These are phyloP conservation scores for Pseudochirops cupreus DNA, from an alignment of 2,797 vertebrate species.

Conservation along the genomic window DNA sequence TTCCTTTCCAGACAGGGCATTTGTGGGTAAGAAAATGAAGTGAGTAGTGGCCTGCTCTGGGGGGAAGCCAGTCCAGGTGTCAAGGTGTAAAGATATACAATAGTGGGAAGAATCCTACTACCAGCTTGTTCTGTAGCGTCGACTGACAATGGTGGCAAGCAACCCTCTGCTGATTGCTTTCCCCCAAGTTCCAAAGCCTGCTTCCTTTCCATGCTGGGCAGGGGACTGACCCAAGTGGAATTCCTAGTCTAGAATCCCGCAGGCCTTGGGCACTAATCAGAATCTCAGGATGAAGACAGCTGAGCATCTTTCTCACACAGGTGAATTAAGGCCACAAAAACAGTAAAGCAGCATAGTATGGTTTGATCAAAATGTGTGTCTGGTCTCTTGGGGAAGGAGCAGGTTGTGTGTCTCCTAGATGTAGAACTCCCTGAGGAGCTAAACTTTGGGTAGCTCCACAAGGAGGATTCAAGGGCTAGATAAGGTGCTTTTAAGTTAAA, in stretches of 20 bases:
- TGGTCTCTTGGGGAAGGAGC: constrained; percentile 7
- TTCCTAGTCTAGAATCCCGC: background rate
- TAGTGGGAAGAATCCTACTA: background rate
- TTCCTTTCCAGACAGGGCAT: constrained; percentile 42
- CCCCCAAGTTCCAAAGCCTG: background rate
- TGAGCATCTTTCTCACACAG: background rate
- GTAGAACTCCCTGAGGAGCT: background rate
- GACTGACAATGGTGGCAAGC: background rate
- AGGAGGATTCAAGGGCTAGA: background rate
- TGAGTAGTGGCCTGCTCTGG: constrained; percentile 58
- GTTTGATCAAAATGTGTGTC: background rate
- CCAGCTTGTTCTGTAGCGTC: background rate
- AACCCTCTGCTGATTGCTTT: background rate
- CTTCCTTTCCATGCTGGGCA: background rate
- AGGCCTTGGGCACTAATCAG: background rate
- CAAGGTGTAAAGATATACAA: background rate
- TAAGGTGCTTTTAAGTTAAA: background rate
- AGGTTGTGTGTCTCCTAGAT: background rate
- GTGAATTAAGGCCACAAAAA: background rate
- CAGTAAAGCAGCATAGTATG: background rate
- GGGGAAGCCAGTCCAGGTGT: background rate
- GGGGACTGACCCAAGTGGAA: background rate
- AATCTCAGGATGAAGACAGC: constrained; percentile 12
- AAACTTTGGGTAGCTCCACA: background rate
- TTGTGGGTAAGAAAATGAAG: constrained; percentile 66